Conservation (phyloP, 2,113 vertebrate genomes). For the Ploceus nigricollis region DNA sequence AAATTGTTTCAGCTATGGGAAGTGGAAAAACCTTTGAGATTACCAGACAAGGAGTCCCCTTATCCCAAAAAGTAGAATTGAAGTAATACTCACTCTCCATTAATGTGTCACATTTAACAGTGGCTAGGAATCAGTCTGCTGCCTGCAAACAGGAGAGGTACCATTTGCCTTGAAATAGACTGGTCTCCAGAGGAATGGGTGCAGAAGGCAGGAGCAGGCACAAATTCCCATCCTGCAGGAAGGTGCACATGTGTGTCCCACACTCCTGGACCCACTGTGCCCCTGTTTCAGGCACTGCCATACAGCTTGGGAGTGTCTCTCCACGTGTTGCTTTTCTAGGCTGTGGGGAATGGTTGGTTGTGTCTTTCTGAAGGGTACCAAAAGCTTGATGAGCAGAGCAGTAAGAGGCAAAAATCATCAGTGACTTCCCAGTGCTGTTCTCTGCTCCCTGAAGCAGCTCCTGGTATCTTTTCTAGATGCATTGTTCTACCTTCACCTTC, state of each 20-base stretch:
- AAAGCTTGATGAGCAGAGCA: neutral
- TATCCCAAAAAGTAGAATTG: neutral
- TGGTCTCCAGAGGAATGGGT: neutral
- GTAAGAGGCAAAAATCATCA: neutral
- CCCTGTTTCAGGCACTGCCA: rapidly evolving
- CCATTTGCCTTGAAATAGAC: neutral
- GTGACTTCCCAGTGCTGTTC: neutral
- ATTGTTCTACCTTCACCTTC: neutral
- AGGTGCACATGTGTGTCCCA: neutral
- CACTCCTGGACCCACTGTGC: neutral
- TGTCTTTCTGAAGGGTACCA: neutral
- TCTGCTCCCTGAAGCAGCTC: neutral
- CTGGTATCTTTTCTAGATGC: neutral
- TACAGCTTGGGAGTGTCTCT: neutral
- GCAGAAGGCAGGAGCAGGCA: neutral
- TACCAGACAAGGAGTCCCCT: neutral
- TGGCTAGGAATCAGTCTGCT: neutral
- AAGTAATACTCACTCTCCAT: neutral
- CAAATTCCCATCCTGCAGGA: neutral
- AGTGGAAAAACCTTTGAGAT: neutral
- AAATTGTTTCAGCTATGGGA: neutral
- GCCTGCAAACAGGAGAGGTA: neutral
- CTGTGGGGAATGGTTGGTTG: neutral
- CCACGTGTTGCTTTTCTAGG: neutral
- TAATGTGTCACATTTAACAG: neutral